These are phyloP conservation scores for Patella depressa DNA, from an alignment of 2,888 invertebrate genomes.

Conservation along the genomic window DNA sequence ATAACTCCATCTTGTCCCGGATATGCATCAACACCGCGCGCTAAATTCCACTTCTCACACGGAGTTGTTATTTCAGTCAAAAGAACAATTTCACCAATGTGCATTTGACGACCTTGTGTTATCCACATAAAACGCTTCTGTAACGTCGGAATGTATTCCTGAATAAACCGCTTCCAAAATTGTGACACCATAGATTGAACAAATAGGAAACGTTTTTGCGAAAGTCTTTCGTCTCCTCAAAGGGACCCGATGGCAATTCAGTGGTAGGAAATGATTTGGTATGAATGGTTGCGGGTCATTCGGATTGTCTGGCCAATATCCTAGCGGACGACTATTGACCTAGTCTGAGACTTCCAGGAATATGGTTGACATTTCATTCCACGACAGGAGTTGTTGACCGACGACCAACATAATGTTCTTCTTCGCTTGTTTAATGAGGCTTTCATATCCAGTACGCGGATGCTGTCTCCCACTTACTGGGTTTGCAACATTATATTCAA, in stretches of 20 bases:
- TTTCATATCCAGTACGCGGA: constrained; percentile 12
- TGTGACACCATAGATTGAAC: constrained; percentile 20
- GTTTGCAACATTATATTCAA: no score
- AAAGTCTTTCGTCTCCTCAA: constrained; percentile 16
- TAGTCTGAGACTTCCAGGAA: constrained; percentile 18
- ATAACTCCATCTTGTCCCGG: constrained; percentile 21
- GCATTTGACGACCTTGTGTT: constrained; percentile 16
- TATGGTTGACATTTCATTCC: constrained; percentile 25
- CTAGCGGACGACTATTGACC: constrained; percentile 25
- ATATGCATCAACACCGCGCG: constrained; percentile 10
- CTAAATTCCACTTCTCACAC: constrained; percentile 19
- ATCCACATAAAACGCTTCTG: constrained; percentile 19
- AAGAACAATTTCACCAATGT: constrained; percentile 20
- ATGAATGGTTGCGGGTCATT: constrained; percentile 21
- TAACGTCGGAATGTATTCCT: constrained; percentile 23
- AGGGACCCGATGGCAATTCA: constrained; percentile 19
- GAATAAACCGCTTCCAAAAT: constrained; percentile 25
- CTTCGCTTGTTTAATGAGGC: constrained; percentile 24
- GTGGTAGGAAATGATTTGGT: constrained; percentile 27
- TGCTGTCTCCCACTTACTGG: no score
- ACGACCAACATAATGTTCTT: constrained; percentile 12
- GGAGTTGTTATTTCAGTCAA: background rate
- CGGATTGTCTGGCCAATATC: constrained; percentile 16
- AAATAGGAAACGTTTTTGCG: constrained; percentile 22
- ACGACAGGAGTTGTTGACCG: constrained; percentile 18